Evolutionary conservation across 2,888 invertebrate species (phyloP).

Genomic region (Gnatocerus cornutus): DNA sequence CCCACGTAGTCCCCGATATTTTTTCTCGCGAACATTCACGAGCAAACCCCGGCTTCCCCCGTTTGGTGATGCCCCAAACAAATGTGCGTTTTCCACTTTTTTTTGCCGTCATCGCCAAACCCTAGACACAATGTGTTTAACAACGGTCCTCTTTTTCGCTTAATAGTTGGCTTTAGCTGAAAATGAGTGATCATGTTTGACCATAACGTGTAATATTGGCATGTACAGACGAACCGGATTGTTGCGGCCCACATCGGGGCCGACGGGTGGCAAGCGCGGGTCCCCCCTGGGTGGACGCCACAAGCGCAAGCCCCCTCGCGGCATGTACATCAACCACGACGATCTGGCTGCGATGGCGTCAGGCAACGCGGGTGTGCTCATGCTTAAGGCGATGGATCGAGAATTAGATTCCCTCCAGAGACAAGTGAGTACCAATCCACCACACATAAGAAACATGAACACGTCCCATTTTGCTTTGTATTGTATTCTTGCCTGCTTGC

Average conservation of each 20-base stretch:
- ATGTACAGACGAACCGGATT: slow-evolving; percentile 83
- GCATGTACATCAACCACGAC: slow-evolving; percentile 98
- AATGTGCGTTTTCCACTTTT: slow-evolving; percentile 17
- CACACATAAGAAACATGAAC: slow-evolving; percentile 44
- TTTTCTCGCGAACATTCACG: neutral
- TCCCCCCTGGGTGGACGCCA: slow-evolving; percentile 71
- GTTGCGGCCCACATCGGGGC: slow-evolving; percentile 86
- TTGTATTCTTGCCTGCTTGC: slow-evolving; percentile 31
- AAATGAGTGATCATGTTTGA: slow-evolving; percentile 34
- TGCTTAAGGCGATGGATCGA: slow-evolving; percentile 93
- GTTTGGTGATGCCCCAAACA: slow-evolving; percentile 26
- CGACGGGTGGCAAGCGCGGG: slow-evolving; percentile 74
- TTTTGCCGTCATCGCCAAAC: slow-evolving; percentile 17
- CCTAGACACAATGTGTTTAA: neutral
- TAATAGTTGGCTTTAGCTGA: slow-evolving; percentile 34
- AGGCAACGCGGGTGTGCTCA: slow-evolving; percentile 82
- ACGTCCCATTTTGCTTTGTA: slow-evolving; percentile 36
- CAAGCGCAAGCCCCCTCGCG: slow-evolving; percentile 93
- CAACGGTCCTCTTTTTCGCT: slow-evolving; percentile 24
- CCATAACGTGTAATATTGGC: slow-evolving; percentile 53
- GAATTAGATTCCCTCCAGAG: slow-evolving; percentile 95
- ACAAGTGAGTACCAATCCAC: slow-evolving; percentile 84
- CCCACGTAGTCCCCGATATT: too few relatives aligned
- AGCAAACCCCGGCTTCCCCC: slow-evolving; percentile 17
- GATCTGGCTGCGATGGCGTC: slow-evolving; percentile 94